Base-by-base conservation (phyloP, 35 echinoderm and acorn worm species). In the Acanthaster planci region DNA sequence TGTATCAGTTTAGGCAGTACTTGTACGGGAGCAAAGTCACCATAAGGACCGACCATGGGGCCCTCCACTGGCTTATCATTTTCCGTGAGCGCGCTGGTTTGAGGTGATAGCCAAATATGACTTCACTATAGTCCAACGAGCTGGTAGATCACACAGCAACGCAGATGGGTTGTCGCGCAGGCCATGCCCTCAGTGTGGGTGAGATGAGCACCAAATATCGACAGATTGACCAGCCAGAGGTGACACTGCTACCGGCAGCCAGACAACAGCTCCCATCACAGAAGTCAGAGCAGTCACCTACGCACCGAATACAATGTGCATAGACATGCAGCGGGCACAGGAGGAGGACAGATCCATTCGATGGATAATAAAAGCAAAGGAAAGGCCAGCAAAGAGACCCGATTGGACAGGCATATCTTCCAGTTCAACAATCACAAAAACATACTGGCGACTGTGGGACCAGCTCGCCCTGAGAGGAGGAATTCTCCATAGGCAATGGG, bases 31-130 rank as follows among this genome's bases (percentile, higher is more conserved):
- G 30, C 42, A 32, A 55, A 9, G 16, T 88, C 31, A 52, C n/a
- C n/a, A n/a, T 39, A 55, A 21, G 80, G 2, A 80, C 77, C 2
- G 85, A 82, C 35, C 76, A 50, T 80, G 44, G 76, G 7, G 8
- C 89, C 31, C 55, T 91, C 19, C 75, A 76, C 30, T 91, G 89
- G 83, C 36, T 91, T 19, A n/a, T 77, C n/a, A 87, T 84, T 79
- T 89, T 89, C 89, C 87, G 76, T 22, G 76, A 87, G 90, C 90
- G 18, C 18, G 85, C 22, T 92, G 84, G 84, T 42, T 92, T 34
- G 76, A 92, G 50, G 35, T 87, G 10, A 76, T 92, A 1, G 58
- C 51, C 22, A 30, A 72, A 22, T 92, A 92, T 72, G 90, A 92
- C 40, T 68, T 60, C 52, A 47, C 23, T 10, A 58, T 68, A 32